Evolutionary conservation across 2,113 vertebrate genomes (phyloP).

Genomic region (Camelus bactrianus): DNA sequence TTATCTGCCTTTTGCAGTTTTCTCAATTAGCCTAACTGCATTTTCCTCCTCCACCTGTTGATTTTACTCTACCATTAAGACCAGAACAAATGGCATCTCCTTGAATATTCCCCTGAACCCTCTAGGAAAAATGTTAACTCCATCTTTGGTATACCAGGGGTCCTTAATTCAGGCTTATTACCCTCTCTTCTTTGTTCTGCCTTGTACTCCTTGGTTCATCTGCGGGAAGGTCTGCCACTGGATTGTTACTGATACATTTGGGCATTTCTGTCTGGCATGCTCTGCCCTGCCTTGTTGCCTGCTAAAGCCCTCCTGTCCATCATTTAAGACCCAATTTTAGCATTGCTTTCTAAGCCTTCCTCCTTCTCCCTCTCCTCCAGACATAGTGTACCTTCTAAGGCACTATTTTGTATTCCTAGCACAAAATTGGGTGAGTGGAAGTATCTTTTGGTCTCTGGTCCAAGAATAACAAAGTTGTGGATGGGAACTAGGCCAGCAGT

Average conservation of each 20-base stretch:
- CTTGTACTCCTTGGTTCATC: background rate
- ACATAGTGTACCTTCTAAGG: background rate
- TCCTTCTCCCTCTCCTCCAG: background rate
- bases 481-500: conserved; percentile 56
- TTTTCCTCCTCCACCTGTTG: background rate
- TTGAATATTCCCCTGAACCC: background rate
- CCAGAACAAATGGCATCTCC: background rate
- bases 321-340: background rate
- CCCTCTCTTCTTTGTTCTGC: background rate
- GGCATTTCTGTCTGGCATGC: background rate
- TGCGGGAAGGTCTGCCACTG: background rate
- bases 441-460: conserved; percentile 4
- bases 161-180: background rate
- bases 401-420: conserved; percentile 3
- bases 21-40: background rate
- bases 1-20: background rate
- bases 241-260: background rate
- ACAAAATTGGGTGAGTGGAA: background rate
- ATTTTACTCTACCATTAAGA: background rate
- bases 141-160: background rate
- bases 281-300: background rate
- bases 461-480: conserved; percentile 55
- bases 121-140: background rate
- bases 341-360: background rate
- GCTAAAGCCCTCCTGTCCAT: background rate